Conservation (phyloP, 2,113 vertebrate genomes). For the Capricornis sumatraensis region DNA sequence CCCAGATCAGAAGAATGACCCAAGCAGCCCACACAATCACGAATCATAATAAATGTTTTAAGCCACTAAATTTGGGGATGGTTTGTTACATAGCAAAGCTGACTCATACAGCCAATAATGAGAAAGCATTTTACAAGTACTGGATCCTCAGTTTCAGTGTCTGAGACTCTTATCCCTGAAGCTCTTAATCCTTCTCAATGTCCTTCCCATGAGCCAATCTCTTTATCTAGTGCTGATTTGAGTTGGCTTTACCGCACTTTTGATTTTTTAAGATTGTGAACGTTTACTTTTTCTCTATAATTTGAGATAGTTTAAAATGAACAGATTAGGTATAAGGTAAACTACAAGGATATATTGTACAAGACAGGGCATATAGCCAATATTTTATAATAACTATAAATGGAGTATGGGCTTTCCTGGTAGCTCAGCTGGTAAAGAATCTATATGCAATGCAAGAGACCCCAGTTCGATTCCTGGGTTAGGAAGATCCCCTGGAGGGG, state of each 20-base stretch:
- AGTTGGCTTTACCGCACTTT: neutral
- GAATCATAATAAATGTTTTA: neutral
- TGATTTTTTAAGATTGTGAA: neutral
- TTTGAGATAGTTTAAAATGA: neutral
- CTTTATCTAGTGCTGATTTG: neutral
- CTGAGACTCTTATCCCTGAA: neutral
- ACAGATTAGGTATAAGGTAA: neutral
- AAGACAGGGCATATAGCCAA: neutral
- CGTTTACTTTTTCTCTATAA: neutral
- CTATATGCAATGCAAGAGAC: neutral
- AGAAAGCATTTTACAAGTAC: neutral
- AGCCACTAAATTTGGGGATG: neutral
- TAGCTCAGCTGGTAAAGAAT: neutral
- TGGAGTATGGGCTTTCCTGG: neutral
- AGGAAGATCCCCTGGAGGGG: neutral
- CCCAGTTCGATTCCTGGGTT: accelerated
- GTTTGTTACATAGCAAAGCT: neutral
- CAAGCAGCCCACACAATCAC: neutral
- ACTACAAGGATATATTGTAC: neutral
- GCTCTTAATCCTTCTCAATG: neutral
- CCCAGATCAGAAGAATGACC: neutral
- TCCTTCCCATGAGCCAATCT: neutral
- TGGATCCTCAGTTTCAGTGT: neutral
- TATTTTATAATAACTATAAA: neutral
- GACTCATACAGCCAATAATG: neutral